Percentiles rank a stretch among this genome's conserved stretches.
phyloP scores from a whole-genome alignment of 2,797 vertebrate species.

The Glossophaga mutica region DNA sequence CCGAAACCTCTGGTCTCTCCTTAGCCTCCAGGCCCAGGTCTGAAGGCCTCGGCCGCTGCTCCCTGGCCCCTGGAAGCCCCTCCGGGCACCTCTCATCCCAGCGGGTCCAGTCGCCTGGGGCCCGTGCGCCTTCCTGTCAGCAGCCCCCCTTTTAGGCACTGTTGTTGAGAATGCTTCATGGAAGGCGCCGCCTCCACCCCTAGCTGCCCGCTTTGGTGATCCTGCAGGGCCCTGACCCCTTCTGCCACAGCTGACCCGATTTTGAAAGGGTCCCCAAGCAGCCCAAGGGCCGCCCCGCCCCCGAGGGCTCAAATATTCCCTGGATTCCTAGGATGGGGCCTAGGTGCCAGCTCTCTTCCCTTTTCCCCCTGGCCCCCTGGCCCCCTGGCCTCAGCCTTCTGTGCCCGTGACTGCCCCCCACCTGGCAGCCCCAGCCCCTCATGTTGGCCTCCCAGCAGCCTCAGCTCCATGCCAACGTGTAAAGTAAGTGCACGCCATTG shows the following conservation, averaged over 20 bases:
- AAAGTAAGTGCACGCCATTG: background rate
- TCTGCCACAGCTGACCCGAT: background rate
- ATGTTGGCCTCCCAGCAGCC: background rate
- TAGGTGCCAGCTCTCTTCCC: background rate
- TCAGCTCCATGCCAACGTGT: background rate
- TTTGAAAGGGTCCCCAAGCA: background rate
- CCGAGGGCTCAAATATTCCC: background rate
- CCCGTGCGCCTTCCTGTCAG: background rate
- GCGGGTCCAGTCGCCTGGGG: background rate
- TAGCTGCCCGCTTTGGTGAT: rapidly evolving
- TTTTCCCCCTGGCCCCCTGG: too few relatives aligned
- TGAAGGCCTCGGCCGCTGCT: background rate
- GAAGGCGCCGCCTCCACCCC: background rate
- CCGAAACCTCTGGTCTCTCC: background rate
- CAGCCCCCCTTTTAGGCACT: background rate
- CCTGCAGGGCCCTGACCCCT: background rate
- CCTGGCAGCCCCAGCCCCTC: background rate
- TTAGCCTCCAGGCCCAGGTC: background rate
- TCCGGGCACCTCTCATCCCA: background rate
- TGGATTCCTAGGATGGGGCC: background rate
- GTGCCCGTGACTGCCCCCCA: too few relatives aligned
- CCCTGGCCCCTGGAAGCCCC: rapidly evolving
- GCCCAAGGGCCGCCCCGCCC: background rate
- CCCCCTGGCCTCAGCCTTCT: background rate
- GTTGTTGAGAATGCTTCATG: rapidly evolving